Evolutionary conservation across 2,113 vertebrate species (phyloP), one percentile per base, ranked within the genome.

Genomic region (Antennarius striatus): DNA sequence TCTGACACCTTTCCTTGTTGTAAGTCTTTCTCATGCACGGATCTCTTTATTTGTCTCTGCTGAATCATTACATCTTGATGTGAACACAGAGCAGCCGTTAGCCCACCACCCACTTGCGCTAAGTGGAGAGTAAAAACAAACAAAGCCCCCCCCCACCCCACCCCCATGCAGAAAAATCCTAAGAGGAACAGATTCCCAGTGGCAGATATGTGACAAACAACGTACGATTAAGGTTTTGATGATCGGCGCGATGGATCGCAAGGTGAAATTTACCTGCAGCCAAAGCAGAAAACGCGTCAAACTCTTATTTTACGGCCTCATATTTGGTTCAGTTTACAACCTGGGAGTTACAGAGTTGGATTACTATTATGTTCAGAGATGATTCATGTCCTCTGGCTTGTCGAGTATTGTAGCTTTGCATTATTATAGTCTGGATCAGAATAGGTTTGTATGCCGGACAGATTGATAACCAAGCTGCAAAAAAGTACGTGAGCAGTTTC

Each of bases 111-210:
- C 59, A 75, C 71, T 22, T 45, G 58, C 50, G 16, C 17, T 1
- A 17, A 15, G 40, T 60, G 16, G 42, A 71, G 48, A 71, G 50
- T 63, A 47, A 74, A 63, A 60, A 70, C 15, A 64, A 63, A 57
- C 65, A 58, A 52, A 1, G 5, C 36, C 53, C 45, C 47, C 17
- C 10, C 49, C 49, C 49, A 4, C 36, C 53, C 45, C 47, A 10
- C 10, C 49, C 49, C 49, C 32, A 58, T 14, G 0, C 57, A 67
- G 32, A 7, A 36, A 7, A 36, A 36, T 36, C 32, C 32, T 36
- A 48, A 59, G 28, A 11, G 9, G 28, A 58, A 51, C 39, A 22
- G 12, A 53, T 56, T 63, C 4, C 32, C 3, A 3, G 32, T 36
- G 32, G 32, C 32, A 22, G 22, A 22, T 22, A 22, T 22, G 22